Evolutionary conservation across 2,888 invertebrate genomes (phyloP), one percentile per base, ranked within the genome.

Genomic region (Quadroppia sp.): DNA sequence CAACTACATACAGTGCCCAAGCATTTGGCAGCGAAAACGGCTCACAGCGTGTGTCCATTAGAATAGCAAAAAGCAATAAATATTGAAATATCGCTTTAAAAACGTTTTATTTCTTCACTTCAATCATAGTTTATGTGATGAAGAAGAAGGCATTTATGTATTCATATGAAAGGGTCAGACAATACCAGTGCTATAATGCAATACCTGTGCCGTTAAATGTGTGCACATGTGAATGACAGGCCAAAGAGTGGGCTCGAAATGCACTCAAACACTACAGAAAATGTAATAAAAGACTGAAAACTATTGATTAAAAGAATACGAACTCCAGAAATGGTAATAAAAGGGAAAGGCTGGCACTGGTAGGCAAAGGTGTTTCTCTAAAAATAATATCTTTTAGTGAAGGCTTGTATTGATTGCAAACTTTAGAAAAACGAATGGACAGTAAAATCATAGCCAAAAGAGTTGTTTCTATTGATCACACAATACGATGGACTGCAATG

Each of bases 41-140:
- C 56, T 13, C 56, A 56, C 56, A 56, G 56, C 56, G 28, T n/a
- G 56, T 56, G 56, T 56, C 56, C 56, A 56, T 56, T 25, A 56
- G 11, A 23, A 20, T 2, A 11, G 20, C 13, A 25, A 13, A 56
- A 25, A 56, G 56, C 20, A 56, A 56, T n/a, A 56, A 25, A n/a
- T 23, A 25, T 4, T 23, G 11, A 36, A 36, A 56, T 56, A 56
- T 50, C 50, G 50, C 20, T 50, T 50, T 50, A 50, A 50, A 50
- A 50, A 36, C 36, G 36, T 36, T 36, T 36, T 36, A 36, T 36
- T 36, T 36, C 36, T 36, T 36, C 36, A 36, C n/a, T 50, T 50
- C 50, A 50, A 20, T 50, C 50, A n/a, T n/a, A 50, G 4, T 7
- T 4, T 17, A 13, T 17, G 20, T 50, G 50, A 9, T n/a, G n/a